Conservation (phyloP, 37 sponge, comb jelly and placozoan genomes). For the Halisarca cf. caerulea region DNA sequence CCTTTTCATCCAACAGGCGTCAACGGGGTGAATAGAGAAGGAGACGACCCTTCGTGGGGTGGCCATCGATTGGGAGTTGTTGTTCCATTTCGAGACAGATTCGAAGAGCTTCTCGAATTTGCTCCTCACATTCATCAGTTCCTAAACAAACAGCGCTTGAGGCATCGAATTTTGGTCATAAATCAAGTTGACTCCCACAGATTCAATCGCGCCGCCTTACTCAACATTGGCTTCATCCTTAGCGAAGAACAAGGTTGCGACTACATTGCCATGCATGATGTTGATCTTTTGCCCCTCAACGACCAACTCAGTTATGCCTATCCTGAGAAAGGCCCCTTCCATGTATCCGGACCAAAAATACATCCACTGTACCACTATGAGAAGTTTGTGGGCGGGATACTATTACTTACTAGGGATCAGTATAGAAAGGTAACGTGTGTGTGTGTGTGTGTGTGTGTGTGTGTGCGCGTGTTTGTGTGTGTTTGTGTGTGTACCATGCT, state of each 20-base stretch:
- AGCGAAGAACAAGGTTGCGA: conserved; percentile 61
- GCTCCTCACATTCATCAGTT: conserved; percentile 87
- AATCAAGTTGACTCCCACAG: conserved; percentile 89
- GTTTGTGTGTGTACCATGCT: background rate
- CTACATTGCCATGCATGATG: conserved; percentile 91
- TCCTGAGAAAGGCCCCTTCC: conserved; percentile 76
- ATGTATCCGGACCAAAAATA: conserved; percentile 84
- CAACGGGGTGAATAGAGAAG: background rate
- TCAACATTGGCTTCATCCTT: conserved; percentile 82
- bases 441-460: conserved; percentile 22
- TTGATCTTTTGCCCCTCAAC: conserved; percentile 90
- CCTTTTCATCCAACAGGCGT: no score
- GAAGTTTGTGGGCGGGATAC: conserved; percentile 88
- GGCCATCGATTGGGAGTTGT: conserved; percentile 83
- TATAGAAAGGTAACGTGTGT: conserved; percentile 60
- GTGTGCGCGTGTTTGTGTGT: conserved; percentile 32
- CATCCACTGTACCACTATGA: conserved; percentile 93
- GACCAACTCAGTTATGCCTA: conserved; percentile 75
- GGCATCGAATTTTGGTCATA: conserved; percentile 85
- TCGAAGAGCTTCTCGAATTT: conserved; percentile 86
- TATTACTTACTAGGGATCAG: conserved; percentile 70
- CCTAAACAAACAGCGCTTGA: conserved; percentile 68
- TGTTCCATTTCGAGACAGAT: conserved; percentile 81
- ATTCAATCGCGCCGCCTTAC: conserved; percentile 85
- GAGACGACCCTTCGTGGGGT: conserved; percentile 26